Percentiles rank a stretch among this genome's conserved stretches.
phyloP scores from a whole-genome alignment of 2,888 invertebrate species.

The Desoria tigrina region DNA sequence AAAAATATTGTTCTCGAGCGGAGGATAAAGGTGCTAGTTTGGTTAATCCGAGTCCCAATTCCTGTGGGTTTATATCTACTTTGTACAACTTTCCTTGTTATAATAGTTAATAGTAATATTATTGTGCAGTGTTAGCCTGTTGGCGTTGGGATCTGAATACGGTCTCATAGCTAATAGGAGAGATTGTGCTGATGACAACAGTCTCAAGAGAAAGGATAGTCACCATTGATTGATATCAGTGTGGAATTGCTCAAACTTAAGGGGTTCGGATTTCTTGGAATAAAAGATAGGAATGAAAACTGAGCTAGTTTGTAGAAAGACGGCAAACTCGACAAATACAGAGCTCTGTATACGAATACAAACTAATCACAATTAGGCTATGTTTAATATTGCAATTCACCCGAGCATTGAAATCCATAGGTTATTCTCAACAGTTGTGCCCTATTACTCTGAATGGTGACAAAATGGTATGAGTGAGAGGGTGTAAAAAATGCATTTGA shows the following conservation, averaged over 20 bases:
- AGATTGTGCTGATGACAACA: neutral
- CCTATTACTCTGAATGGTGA: too few species aligned
- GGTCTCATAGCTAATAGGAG: neutral
- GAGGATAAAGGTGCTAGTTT: slow-evolving; percentile 11
- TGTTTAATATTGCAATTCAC: too few species aligned
- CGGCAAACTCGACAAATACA: neutral
- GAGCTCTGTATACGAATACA: too few species aligned
- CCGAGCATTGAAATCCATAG: too few species aligned
- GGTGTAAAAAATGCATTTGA: too few species aligned
- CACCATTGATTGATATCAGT: slow-evolving; percentile 32
- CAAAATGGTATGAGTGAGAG: too few species aligned
- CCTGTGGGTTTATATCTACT: slow-evolving; percentile 2
- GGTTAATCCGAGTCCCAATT: slow-evolving; percentile 11
- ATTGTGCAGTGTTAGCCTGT: neutral
- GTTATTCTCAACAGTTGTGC: too few species aligned
- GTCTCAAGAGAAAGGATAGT: slow-evolving; percentile 12
- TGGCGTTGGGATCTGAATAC: neutral
- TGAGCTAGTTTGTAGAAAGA: slow-evolving; percentile 24
- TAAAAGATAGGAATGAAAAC: slow-evolving; percentile 24
- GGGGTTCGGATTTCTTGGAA: slow-evolving; percentile 13
- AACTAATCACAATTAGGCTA: too few species aligned
- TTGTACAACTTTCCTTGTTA: neutral
- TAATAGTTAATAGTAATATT: neutral
- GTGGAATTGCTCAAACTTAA: slow-evolving; percentile 21
- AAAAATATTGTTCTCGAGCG: slow-evolving; percentile 1